phyloP scores from a whole-genome alignment of 2,113 vertebrate genomes.

The Sylvicapra grimmia region DNA sequence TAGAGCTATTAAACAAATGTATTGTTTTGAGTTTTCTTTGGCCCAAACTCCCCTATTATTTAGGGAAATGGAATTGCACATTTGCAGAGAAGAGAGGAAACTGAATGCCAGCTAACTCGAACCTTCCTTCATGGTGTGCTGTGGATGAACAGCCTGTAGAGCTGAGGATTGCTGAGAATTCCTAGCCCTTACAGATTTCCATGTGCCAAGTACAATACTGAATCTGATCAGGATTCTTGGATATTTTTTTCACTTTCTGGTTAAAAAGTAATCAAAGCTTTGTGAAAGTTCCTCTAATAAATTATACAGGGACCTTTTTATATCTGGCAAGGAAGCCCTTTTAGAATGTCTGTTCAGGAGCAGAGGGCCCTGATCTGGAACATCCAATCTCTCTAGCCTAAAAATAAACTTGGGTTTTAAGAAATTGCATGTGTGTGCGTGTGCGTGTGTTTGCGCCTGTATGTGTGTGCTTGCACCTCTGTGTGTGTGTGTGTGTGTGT shows the following conservation, averaged over 20 bases:
- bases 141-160: background rate
- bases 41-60: slow-evolving; percentile 57
- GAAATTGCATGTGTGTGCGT: background rate
- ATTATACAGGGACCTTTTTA: slow-evolving; percentile 68
- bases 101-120: background rate
- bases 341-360: slow-evolving; percentile 62
- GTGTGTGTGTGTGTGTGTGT: background rate
- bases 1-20: slow-evolving; percentile 41
- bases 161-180: slow-evolving; percentile 9
- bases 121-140: background rate
- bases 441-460: background rate
- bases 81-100: slow-evolving; percentile 11
- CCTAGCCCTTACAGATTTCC: background rate
- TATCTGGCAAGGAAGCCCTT: slow-evolving; percentile 63
- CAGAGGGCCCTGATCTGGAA: slow-evolving; percentile 21
- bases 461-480: background rate
- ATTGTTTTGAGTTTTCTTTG: slow-evolving; percentile 73
- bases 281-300: slow-evolving; percentile 68
- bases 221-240: slow-evolving; percentile 36
- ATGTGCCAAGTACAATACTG: slow-evolving; percentile 50
- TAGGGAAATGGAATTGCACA: slow-evolving; percentile 63
- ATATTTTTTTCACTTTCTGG: slow-evolving; percentile 46
- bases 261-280: slow-evolving; percentile 60
- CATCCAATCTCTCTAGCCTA: slow-evolving; percentile 51
- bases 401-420: slow-evolving; percentile 72